Evolutionary conservation across 2,888 invertebrate genomes (phyloP), one percentile per base, ranked within the genome.

Genomic region (Phengaris arion): DNA sequence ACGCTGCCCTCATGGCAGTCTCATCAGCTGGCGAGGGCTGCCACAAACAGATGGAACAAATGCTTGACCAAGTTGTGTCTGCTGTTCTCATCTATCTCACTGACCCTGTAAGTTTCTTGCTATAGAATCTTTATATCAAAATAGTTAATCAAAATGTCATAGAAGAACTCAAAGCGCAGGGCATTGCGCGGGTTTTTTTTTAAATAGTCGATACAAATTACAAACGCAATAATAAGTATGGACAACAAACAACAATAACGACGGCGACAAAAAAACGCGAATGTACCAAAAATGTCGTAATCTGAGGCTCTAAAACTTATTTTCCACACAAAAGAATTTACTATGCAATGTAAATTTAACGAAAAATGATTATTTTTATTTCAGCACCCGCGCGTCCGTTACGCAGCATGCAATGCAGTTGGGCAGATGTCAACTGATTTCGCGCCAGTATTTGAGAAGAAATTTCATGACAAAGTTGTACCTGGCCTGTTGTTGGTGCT

Each of bases 391-490:
- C 94, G 98, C 80, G 98, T 98, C 0, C 95, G 99, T 77, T 99
- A 99, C 86, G 99, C 99, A 6, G 98, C 99, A 35, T 99, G 99
- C 87, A 99, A 99, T 91, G 99, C 99, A 35, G 95, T 99, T 69
- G 99, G 99, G 9, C 99, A 99, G 91, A 98, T 99, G 98, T 97
- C 99, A 0, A 98, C 99, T 0, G 99, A 99, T 92, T 99, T 99
- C 92, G 98, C 98, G 4, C 99, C 99, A 2, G 94, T 95, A 12
- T 98, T 99, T 83, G 98, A 99, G 89, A 99, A 99, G 94, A 99
- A 99, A 90, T 99, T 98, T 93, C 99, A 99, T 86, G 97, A 96
- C 81, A 97, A 97, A 90, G 98, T 99, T 70, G 97, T 99, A 54
- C 98, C 98, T 10, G 98, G 98, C 13, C 94, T 99, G 55, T 92